A percentile compares a stretch with the other conserved stretches of the same genome.
Conservation (phyloP, 2,113 vertebrate species). For the Orthonyx spaldingii region DNA sequence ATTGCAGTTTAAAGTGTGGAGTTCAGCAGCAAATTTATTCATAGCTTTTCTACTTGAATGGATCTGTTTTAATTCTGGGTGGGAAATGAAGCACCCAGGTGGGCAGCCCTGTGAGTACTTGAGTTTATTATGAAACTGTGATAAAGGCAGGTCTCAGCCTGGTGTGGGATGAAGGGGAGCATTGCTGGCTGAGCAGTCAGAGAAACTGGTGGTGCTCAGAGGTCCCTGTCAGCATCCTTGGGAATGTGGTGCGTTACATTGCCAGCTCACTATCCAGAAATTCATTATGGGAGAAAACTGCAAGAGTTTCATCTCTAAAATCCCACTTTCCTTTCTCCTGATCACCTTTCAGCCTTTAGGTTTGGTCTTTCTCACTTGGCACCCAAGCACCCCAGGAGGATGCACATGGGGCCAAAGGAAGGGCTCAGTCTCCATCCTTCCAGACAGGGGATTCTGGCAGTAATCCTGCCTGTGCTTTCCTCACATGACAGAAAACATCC, state of each 20-base stretch:
- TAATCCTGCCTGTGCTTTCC: background rate
- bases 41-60: background rate
- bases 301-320: background rate
- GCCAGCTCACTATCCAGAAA: background rate
- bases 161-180: background rate
- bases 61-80: background rate
- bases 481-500: background rate
- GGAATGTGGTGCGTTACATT: rapidly evolving
- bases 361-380: background rate
- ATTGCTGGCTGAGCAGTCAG: background rate
- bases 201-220: background rate
- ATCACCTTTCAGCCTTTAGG: background rate
- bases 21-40: constrained; percentile 15
- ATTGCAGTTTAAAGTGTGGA: background rate
- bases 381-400: background rate
- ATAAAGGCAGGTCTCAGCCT: background rate
- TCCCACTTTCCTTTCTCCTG: background rate
- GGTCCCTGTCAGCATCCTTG: background rate
- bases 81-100: background rate
- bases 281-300: background rate
- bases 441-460: background rate
- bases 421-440: background rate
- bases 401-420: background rate
- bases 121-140: background rate
- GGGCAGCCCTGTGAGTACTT: background rate